Conservation (phyloP, 2,797 vertebrate species). For the Pipistrellus kuhlii region DNA sequence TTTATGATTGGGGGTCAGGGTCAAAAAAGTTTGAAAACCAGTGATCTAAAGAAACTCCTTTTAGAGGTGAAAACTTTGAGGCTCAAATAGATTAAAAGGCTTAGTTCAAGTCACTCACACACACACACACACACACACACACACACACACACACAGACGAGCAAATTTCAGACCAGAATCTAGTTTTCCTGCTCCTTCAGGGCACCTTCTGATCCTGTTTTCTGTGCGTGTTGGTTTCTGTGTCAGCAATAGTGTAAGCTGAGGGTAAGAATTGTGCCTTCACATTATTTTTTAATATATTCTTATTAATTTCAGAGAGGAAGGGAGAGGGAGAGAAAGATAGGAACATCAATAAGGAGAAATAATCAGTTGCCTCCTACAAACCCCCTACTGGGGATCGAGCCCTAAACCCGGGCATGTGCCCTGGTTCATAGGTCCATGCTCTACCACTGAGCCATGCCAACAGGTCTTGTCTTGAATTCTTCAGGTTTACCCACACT, state of each 20-base stretch:
- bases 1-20: background rate
- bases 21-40: background rate
- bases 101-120: conserved; percentile 31
- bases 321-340: too few species aligned
- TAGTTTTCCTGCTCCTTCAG: background rate
- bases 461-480: background rate
- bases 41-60: background rate
- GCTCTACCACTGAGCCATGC: too few species aligned
- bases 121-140: background rate
- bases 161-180: background rate
- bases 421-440: too few species aligned
- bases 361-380: too few species aligned
- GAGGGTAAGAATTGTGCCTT: background rate
- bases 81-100: background rate
- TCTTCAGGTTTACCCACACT: background rate
- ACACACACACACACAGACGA: background rate
- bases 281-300: too few species aligned
- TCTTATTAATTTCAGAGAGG: too few species aligned
- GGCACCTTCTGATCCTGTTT: background rate
- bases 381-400: too few species aligned
- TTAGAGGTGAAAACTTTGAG: background rate
- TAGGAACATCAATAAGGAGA: too few species aligned
- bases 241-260: background rate
- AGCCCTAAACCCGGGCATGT: too few species aligned
- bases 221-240: background rate